Evolutionary conservation across 1,140 invertebrate species (phyloP), one percentile per base, ranked within the genome.

Genomic region (Drosophila kanapiae): DNA sequence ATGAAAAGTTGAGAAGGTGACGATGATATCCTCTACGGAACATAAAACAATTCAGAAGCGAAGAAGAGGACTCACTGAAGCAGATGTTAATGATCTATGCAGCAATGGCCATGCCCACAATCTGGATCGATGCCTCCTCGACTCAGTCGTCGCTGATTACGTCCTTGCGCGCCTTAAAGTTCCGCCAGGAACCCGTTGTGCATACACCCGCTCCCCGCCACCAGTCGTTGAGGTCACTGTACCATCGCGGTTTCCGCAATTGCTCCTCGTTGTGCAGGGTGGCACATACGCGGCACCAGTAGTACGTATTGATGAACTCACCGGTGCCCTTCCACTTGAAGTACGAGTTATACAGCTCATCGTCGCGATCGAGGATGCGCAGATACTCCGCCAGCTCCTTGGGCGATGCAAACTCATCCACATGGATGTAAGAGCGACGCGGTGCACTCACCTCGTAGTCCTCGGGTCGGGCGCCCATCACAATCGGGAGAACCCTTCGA

Each of bases 271-370:
- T 97, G 91, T 99, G 97, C 29, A 98, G 92, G 94, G 98, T 96
- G 6, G 98, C 96, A 93, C 98, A 99, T 16, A 99, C 94, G 2
- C 98, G 95, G 91, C 98, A 99, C 96, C 98, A 99, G 93, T 98
- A 99, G 90, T 96, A 97, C 16, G 97, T 99, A 93, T 98, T 98
- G 80, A 99, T 97, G 90, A 99, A 98, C 92, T 98, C 97, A 1
- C 98, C 98, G 0, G 97, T 98, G 33, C 97, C 97, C 94, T 97
- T 98, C 97, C 97, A 98, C 69, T 95, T 95, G 93, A 99, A 99
- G 92, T 99, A 99, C 14, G 97, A 96, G 93, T 99, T 99, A 93
- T 99, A 99, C 0, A 97, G 93, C 14, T 95, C 95, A 90, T 98
- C 97, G 92, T 99, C 96, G 54, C 95, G 94, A 84, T 98, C 98